phyloP scores from a whole-genome alignment of 2,113 vertebrate species.

The Onychorhynchus coronatus region DNA sequence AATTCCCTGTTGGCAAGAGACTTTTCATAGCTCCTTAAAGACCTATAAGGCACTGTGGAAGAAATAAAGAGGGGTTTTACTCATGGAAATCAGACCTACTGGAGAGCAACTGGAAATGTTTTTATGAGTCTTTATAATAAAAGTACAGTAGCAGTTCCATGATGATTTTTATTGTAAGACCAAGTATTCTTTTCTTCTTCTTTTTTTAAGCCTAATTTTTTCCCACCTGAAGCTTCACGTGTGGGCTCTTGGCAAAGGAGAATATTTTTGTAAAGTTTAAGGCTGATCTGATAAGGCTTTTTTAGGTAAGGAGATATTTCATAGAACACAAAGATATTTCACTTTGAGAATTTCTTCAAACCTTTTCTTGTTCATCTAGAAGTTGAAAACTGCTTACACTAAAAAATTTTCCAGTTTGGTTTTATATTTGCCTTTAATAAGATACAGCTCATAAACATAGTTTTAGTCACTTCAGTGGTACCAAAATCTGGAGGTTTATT shows the following conservation, averaged over 20 bases:
- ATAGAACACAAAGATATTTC: not conserved
- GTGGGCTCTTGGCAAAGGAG: constrained; percentile 41
- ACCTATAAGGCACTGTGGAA: constrained; percentile 50
- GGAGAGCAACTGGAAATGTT: constrained; percentile 55
- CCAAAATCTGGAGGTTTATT: not conserved
- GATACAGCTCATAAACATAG: not conserved
- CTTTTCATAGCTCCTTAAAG: constrained; percentile 66
- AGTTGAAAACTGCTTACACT: not conserved
- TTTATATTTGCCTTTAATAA: not conserved
- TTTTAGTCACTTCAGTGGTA: not conserved
- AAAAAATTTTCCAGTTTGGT: not conserved
- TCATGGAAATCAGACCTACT: constrained; percentile 60
- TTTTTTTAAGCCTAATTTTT: constrained; percentile 19
- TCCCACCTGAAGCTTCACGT: constrained; percentile 42
- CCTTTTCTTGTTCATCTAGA: not conserved
- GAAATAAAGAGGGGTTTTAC: constrained; percentile 62
- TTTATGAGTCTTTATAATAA: constrained; percentile 48
- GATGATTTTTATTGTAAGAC: constrained; percentile 47
- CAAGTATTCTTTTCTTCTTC: not conserved
- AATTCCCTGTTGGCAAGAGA: constrained; percentile 62
- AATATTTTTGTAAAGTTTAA: constrained; percentile 23
- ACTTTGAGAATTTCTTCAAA: not conserved
- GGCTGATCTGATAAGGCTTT: constrained; percentile 24
- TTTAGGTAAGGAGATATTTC: not conserved
- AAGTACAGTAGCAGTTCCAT: constrained; percentile 59